These are phyloP conservation scores for Hippocampus guttulatus DNA, from an alignment of 2,113 vertebrate genomes.

Conservation along the genomic window DNA sequence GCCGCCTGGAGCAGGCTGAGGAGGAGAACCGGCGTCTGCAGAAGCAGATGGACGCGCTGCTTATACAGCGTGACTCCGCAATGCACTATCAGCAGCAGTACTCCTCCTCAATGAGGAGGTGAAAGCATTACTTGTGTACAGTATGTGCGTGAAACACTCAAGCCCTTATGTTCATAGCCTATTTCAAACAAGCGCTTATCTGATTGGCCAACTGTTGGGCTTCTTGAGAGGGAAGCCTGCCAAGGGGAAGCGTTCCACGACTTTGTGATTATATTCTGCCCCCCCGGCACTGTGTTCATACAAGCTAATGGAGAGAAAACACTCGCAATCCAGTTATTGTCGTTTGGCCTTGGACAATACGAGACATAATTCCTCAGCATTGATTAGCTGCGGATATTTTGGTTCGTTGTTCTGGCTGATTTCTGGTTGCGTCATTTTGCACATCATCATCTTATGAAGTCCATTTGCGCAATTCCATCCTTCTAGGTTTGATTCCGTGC, in stretches of 20 bases:
- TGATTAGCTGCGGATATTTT: neutral
- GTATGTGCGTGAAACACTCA: neutral
- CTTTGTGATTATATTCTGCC: neutral
- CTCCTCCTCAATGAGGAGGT: slow-evolving; percentile 91
- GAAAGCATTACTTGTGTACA: slow-evolving; percentile 13
- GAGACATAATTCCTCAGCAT: neutral
- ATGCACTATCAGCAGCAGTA: slow-evolving; percentile 97
- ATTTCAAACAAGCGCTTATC: neutral
- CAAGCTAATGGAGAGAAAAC: neutral
- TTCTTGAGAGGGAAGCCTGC: slow-evolving; percentile 7
- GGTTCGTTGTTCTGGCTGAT: neutral
- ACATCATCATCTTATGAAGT: neutral
- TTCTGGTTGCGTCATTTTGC: neutral
- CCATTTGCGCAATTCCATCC: neutral
- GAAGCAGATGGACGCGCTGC: slow-evolving; percentile 87
- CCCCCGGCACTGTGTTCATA: neutral
- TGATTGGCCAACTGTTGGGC: neutral
- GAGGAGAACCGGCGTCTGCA: slow-evolving; percentile 91
- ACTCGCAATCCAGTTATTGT: neutral
- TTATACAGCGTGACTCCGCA: slow-evolving; percentile 91
- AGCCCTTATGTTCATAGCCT: no score
- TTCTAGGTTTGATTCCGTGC: slow-evolving; percentile 85
- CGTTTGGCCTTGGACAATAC: neutral
- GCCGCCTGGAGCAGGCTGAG: slow-evolving; percentile 87
- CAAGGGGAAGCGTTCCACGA: neutral